phyloP scores from a whole-genome alignment of 2,888 invertebrate genomes.

The Pherbina coryleti region DNA sequence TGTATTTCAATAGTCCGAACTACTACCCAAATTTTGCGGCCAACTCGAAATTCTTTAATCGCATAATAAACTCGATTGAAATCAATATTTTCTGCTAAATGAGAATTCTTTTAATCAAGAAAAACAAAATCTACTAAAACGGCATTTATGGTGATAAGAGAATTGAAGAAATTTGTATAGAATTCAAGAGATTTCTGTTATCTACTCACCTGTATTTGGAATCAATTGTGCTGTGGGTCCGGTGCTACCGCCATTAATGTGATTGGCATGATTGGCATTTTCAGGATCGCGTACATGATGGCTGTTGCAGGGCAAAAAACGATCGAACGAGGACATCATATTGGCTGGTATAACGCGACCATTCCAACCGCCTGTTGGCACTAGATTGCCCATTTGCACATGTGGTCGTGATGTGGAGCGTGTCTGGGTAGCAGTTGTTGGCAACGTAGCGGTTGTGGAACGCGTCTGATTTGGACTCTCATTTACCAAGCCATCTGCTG shows the following conservation, averaged over 20 bases:
- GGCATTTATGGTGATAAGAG: no score
- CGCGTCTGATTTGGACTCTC: slow-evolving; percentile 62
- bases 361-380: slow-evolving; percentile 71
- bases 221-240: slow-evolving; percentile 7
- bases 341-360: slow-evolving; percentile 67
- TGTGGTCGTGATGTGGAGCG: slow-evolving; percentile 79
- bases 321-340: slow-evolving; percentile 68
- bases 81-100: no score
- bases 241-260: slow-evolving; percentile 38
- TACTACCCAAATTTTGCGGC: no score
- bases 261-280: slow-evolving; percentile 38
- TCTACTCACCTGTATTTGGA: slow-evolving; percentile 42
- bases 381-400: slow-evolving; percentile 75
- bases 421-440: slow-evolving; percentile 80
- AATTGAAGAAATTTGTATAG: no score
- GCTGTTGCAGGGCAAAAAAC: slow-evolving; percentile 79
- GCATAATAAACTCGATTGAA: no score
- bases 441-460: slow-evolving; percentile 77
- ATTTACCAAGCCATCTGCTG: neutral
- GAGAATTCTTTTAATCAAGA: no score
- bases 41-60: no score
- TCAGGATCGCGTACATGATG: slow-evolving; percentile 74
- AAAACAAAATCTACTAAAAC: no score
- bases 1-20: no score
- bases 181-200: neutral